Conservation (phyloP, 2,797 vertebrate species). For the Orientallactaga sibirica region DNA sequence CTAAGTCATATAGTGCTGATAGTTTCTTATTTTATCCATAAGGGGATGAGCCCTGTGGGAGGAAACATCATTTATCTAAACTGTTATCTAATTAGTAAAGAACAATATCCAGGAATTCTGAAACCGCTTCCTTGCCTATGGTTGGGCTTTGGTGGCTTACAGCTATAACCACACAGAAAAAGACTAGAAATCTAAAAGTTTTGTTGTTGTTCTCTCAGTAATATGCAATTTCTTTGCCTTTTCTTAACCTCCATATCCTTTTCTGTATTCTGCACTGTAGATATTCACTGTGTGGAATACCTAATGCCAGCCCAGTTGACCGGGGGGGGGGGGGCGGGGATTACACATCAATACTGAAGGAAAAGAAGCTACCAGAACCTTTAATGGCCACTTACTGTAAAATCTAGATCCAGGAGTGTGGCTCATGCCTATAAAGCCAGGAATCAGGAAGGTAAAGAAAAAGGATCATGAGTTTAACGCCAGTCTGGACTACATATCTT, state of each 20-base stretch:
- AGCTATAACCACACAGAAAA: neutral
- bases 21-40: neutral
- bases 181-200: neutral
- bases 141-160: neutral
- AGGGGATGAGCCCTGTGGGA: neutral
- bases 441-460: neutral
- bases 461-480: neutral
- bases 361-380: neutral
- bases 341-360: neutral
- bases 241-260: neutral
- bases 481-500: neutral
- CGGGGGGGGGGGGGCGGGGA: neutral
- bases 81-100: neutral
- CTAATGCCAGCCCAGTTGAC: neutral
- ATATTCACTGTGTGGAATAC: neutral
- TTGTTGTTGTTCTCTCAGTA: neutral
- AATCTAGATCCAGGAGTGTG: neutral
- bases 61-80: neutral
- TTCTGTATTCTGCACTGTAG: neutral
- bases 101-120: neutral
- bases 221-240: neutral
- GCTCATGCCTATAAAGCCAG: neutral
- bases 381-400: neutral
- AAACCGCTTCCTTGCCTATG: neutral
- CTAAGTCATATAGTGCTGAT: neutral